Evolutionary conservation across 2,113 vertebrate genomes (phyloP).

Genomic region (Osmerus mordax): DNA sequence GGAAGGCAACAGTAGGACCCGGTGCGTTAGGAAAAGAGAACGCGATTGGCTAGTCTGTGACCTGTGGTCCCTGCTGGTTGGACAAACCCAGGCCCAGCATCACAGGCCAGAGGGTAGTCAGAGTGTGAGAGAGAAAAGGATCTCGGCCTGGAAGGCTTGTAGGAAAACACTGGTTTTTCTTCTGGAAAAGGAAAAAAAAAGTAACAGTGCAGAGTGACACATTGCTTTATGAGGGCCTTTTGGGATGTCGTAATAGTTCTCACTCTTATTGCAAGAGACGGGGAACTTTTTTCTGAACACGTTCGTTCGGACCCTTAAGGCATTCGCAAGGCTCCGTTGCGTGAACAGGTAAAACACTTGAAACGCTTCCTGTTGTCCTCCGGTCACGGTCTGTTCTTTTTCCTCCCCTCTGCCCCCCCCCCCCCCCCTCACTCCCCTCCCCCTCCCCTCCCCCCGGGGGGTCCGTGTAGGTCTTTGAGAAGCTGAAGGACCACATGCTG

Average conservation of each 20-base stretch:
- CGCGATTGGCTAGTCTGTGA: conserved; percentile 39
- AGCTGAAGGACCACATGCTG: conserved; percentile 92
- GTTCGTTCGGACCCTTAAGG: conserved; percentile 16
- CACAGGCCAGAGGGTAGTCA: conserved; percentile 31
- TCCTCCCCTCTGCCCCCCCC: not conserved
- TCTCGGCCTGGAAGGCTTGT: conserved; percentile 60
- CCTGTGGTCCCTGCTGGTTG: conserved; percentile 34
- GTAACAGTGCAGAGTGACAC: conserved; percentile 66
- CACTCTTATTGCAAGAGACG: conserved; percentile 39
- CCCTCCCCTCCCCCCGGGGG: not conserved
- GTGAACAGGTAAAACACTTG: too few relatives aligned
- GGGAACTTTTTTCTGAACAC: conserved; percentile 31
- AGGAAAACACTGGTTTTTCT: conserved; percentile 71
- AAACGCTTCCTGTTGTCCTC: not conserved
- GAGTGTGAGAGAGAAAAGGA: conserved; percentile 48
- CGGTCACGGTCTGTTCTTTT: not conserved
- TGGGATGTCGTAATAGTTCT: conserved; percentile 61
- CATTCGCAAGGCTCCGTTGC: too few relatives aligned
- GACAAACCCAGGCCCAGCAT: conserved; percentile 37
- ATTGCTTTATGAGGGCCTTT: conserved; percentile 68
- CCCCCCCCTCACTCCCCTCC: too few relatives aligned
- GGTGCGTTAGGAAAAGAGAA: conserved; percentile 55
- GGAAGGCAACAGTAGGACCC: conserved; percentile 39
- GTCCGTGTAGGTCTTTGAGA: conserved; percentile 85
- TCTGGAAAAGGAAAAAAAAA: conserved; percentile 41